Conservation (phyloP, 2,113 vertebrate genomes). For the Acinonyx jubatus region DNA sequence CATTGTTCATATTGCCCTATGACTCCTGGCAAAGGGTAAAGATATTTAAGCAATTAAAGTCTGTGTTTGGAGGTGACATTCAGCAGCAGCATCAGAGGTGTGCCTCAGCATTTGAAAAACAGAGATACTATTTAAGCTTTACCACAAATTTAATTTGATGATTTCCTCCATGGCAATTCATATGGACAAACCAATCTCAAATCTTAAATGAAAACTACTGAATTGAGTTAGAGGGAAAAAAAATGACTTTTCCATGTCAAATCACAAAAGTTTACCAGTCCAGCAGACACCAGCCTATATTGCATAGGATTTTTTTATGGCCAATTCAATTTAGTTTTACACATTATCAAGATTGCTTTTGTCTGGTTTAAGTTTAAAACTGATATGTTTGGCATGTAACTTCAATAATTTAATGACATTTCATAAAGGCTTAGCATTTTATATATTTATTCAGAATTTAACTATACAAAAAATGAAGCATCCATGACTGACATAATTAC, state of each 20-base stretch:
- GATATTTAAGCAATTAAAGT: background rate
- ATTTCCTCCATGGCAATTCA: background rate
- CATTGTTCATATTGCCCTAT: background rate
- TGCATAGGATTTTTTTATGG: background rate
- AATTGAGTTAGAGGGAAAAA: background rate
- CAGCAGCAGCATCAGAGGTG: background rate
- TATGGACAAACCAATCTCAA: background rate
- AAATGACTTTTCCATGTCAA: background rate
- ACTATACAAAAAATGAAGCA: background rate
- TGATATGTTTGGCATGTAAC: background rate
- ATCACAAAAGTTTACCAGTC: background rate
- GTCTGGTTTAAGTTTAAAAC: conserved; percentile 7
- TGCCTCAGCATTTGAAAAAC: background rate
- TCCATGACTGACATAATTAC: background rate
- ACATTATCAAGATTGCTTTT: background rate
- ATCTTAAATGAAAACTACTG: background rate
- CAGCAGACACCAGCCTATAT: background rate
- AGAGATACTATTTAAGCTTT: background rate
- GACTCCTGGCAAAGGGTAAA: background rate
- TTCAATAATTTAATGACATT: conserved; percentile 24
- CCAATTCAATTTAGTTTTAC: background rate
- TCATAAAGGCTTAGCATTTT: background rate
- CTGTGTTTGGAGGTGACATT: background rate
- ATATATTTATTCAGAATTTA: background rate
- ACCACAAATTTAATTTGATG: background rate